phyloP scores from a whole-genome alignment of 2,888 invertebrate genomes.

The Microctonus hyperodae region DNA sequence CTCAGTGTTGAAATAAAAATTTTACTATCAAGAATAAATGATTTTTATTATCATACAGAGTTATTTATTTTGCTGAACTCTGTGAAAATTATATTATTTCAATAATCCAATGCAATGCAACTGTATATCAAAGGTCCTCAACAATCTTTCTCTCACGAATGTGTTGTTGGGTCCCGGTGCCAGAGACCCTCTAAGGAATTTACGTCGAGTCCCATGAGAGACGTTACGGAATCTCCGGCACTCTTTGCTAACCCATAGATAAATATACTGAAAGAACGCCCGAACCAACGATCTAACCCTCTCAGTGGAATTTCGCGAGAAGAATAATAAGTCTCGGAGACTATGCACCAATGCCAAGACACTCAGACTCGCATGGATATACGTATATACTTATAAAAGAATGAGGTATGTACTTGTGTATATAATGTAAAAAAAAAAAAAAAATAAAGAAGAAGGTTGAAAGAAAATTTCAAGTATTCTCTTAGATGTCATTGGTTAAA shows the following conservation, averaged over 20 bases:
- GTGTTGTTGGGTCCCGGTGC: constrained; percentile 25
- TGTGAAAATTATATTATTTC: too few species aligned
- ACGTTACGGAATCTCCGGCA: constrained; percentile 46
- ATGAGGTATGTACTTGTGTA: too few species aligned
- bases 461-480: constrained; percentile 13
- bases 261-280: constrained; percentile 20
- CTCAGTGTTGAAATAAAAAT: too few species aligned
- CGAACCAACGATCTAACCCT: constrained; percentile 21
- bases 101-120: too few species aligned
- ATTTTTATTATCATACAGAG: too few species aligned
- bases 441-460: neutral
- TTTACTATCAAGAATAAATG: too few species aligned
- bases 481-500: neutral
- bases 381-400: neutral
- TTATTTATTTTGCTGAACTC: too few species aligned
- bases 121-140: too few species aligned
- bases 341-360: neutral
- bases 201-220: constrained; percentile 36
- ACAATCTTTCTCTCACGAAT: neutral
- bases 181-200: constrained; percentile 46
- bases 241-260: constrained; percentile 31
- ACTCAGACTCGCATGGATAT: neutral
- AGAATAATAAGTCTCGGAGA: constrained; percentile 28
- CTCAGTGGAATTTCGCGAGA: constrained; percentile 24
- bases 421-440: too few species aligned